phyloP scores from a whole-genome alignment of 2,888 invertebrate genomes.

The Cerceris ruficornis region DNA sequence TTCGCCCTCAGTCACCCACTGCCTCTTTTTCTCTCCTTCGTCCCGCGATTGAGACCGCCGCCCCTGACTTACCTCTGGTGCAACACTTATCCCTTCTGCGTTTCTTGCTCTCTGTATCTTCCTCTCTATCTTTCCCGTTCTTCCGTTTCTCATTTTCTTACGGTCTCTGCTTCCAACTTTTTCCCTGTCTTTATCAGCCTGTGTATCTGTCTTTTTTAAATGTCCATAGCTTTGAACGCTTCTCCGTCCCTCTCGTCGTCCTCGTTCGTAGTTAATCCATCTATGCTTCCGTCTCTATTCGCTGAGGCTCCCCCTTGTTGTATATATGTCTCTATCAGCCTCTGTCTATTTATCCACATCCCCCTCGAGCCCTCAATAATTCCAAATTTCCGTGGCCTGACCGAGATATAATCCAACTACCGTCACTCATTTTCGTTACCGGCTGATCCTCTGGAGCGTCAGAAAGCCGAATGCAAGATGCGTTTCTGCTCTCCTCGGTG shows the following conservation, averaged over 20 bases:
- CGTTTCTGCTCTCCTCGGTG: no score
- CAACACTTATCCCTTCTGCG: slow-evolving; percentile 36
- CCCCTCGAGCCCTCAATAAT: slow-evolving; percentile 52
- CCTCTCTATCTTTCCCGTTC: slow-evolving; percentile 10
- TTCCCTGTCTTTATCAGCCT: neutral
- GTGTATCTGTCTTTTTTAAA: neutral
- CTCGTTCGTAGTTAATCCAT: no score
- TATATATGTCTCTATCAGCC: neutral
- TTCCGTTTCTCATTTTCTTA: neutral
- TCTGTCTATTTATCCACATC: neutral
- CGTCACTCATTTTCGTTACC: neutral
- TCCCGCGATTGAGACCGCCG: slow-evolving; percentile 54
- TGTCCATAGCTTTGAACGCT: no score
- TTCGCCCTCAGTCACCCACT: slow-evolving; percentile 39
- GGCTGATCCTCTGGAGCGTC: neutral
- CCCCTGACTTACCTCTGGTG: slow-evolving; percentile 63
- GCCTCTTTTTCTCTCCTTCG: slow-evolving; percentile 37
- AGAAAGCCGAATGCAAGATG: neutral
- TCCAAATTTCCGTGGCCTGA: slow-evolving; percentile 65
- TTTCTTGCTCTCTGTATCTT: neutral
- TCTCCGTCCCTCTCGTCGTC: no score
- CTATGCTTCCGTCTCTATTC: no score
- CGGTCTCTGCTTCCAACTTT: no score
- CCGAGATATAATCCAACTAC: slow-evolving; percentile 52
- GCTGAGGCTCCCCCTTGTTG: no score